Evolutionary conservation across 2,113 vertebrate species (phyloP), one percentile per base, ranked within the genome.

Genomic region (Laticauda colubrina): DNA sequence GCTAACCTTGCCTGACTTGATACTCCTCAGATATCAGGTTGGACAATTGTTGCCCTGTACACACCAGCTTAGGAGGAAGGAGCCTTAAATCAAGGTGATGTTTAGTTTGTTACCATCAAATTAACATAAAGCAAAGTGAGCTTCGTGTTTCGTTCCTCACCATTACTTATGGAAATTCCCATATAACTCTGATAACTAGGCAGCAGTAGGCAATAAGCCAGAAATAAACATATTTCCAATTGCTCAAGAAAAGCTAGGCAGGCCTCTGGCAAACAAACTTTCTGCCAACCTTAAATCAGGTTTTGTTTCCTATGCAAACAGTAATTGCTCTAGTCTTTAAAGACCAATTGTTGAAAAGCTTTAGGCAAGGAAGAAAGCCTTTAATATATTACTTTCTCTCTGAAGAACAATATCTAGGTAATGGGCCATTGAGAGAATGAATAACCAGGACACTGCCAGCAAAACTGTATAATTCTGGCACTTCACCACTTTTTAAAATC

Each of bases 381-480:
- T 97, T 97, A 97, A 96, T 97, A 95, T 93, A 95, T 97, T 97
- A 96, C 95, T 96, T 96, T 96, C 92, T 61, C 94, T 95, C 64
- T 93, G 86, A 96, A 95, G 91, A 97, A 95, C 57, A 81, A 95
- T 90, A 87, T 92, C 75, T 95, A 91, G 53, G 94, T 96, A 97
- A 97, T 95, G 94, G 95, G 69, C 95, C 93, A 96, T 95, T 95
- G 91, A 96, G 94, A 95, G 43, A 92, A 91, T 93, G 96, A 97
- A 95, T 97, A 97, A 96, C 59, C 95, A 48, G 81, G 18, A 34
- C 91, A 90, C 93, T 96, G 93, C 91, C 93, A 96, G 96, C 92
- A 96, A 94, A 95, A 57, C 59, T 89, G 94, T 94, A 96, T 96
- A 97, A 97, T 97, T 96, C 97, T 92, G 97, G 94, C 97, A 97